Evolutionary conservation across 2,797 vertebrate genomes (phyloP).

Genomic region (Malacoctenus gilli): DNA sequence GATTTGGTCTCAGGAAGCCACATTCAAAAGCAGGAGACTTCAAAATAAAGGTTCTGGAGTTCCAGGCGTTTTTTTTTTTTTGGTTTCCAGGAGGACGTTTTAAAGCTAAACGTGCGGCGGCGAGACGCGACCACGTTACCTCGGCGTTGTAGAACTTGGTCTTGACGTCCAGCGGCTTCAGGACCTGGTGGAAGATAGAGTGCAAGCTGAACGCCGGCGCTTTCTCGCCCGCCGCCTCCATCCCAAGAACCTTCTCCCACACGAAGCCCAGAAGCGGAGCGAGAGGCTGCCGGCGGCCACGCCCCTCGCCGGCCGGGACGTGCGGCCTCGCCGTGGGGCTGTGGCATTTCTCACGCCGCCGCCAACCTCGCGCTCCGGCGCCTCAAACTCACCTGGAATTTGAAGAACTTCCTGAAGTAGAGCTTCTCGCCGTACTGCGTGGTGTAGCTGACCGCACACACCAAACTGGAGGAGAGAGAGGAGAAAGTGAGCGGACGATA

Average conservation of each 20-base stretch:
- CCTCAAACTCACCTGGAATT: slow-evolving; percentile 95
- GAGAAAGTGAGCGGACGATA: neutral
- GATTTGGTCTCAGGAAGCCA: too few relatives aligned
- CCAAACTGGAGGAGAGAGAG: slow-evolving; percentile 52
- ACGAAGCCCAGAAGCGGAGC: neutral
- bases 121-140: slow-evolving; percentile 77
- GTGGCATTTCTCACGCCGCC: slow-evolving; percentile 71
- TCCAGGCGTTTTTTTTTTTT: slow-evolving; percentile 64
- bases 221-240: slow-evolving; percentile 56
- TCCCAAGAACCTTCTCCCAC: too few relatives aligned
- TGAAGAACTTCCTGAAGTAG: slow-evolving; percentile 99
- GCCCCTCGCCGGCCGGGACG: neutral
- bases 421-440: slow-evolving; percentile 96
- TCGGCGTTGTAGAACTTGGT: slow-evolving; percentile 99
- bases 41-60: slow-evolving; percentile 36
- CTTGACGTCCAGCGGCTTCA: slow-evolving; percentile 98
- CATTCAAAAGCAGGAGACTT: too few relatives aligned
- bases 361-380: slow-evolving; percentile 13
- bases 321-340: slow-evolving; percentile 24
- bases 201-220: slow-evolving; percentile 74
- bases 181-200: slow-evolving; percentile 91
- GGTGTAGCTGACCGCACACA: slow-evolving; percentile 98
- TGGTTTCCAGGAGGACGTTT: too few relatives aligned
- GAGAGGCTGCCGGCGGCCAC: slow-evolving; percentile 14
- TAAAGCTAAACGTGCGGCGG: too few relatives aligned